Conservation (phyloP, 2,113 vertebrate genomes). For the Hemiscyllium ocellatum region DNA sequence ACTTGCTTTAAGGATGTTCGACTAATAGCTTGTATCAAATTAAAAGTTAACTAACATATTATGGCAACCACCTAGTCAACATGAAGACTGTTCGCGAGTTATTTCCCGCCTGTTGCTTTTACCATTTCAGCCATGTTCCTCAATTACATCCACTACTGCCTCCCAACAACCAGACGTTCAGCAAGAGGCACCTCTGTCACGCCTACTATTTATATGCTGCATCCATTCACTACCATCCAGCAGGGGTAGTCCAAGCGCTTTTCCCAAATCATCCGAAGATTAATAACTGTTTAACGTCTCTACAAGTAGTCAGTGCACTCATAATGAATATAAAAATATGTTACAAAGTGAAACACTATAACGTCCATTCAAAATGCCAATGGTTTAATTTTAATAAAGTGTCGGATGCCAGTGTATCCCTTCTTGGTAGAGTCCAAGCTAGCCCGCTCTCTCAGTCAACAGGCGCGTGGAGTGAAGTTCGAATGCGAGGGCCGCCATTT, state of each 20-base stretch:
- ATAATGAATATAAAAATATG: background rate
- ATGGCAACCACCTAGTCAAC: background rate
- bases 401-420: background rate
- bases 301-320: background rate
- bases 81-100: background rate
- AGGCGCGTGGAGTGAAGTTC: background rate
- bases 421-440: background rate
- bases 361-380: background rate
- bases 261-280: background rate
- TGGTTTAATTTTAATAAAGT: background rate
- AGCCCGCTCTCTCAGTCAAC: background rate
- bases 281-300: background rate
- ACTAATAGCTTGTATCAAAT: background rate
- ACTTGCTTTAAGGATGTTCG: background rate
- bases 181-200: background rate
- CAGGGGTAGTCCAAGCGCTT: background rate
- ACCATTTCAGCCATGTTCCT: constrained; percentile 23
- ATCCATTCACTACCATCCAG: background rate
- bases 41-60: background rate
- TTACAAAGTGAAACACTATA: background rate
- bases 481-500: background rate
- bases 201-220: background rate
- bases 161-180: background rate
- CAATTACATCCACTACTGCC: background rate
- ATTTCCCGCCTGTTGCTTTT: background rate